A percentile compares a stretch with the other conserved stretches of the same genome.
These are phyloP conservation scores for Decapterus maruadsi DNA, from an alignment of 2,797 vertebrate species.

Conservation along the genomic window DNA sequence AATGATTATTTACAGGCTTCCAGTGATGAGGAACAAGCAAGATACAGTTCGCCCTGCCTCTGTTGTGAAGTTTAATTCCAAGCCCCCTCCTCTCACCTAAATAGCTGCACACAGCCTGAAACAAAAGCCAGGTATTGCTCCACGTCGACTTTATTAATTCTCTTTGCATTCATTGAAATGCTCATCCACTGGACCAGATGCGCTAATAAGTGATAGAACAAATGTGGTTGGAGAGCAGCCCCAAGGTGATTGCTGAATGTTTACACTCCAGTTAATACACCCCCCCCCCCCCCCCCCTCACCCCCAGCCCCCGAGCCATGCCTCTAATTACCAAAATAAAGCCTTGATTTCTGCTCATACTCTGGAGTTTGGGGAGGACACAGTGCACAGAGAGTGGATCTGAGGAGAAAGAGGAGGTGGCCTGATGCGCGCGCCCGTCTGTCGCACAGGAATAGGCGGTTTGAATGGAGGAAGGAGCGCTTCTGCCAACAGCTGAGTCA, in stretches of 20 bases:
- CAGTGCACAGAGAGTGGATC: conserved; percentile 42
- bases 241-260: conserved; percentile 61
- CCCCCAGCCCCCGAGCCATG: conserved; percentile 36
- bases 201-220: conserved; percentile 60
- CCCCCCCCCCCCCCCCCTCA: neutral
- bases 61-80: conserved; percentile 24
- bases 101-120: conserved; percentile 37
- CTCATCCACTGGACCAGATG: conserved; percentile 57
- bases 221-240: conserved; percentile 64
- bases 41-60: neutral
- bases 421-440: conserved; percentile 83
- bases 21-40: conserved; percentile 33
- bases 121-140: conserved; percentile 21
- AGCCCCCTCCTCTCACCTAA: conserved; percentile 3
- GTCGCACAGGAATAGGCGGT: conserved; percentile 76
- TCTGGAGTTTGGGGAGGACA: conserved; percentile 57
- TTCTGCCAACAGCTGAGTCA: conserved; percentile 69
- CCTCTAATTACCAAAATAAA: conserved; percentile 73
- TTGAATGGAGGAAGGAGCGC: conserved; percentile 77
- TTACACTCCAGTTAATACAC: conserved; percentile 70
- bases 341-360: conserved; percentile 52
- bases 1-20: conserved; percentile 42
- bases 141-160: conserved; percentile 22
- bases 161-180: conserved; percentile 47
- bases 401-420: conserved; percentile 71